phyloP scores from a whole-genome alignment of 2,888 invertebrate species.

The Eremobia ochroleuca region DNA sequence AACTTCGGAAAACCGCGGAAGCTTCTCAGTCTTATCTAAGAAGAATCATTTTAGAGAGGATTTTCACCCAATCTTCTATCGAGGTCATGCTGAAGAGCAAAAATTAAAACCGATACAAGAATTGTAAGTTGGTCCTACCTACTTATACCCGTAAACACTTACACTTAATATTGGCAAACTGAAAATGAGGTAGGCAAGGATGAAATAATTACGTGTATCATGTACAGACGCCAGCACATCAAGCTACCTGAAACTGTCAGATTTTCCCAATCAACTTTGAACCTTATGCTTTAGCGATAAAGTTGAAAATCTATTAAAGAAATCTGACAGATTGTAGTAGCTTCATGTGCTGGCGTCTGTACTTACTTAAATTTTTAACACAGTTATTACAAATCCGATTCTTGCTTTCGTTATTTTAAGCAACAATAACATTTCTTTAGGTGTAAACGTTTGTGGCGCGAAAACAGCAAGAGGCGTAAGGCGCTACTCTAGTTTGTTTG shows the following conservation, averaged over 20 bases:
- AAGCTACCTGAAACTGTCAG: no score
- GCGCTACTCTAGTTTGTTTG: slow-evolving; percentile 37
- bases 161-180: slow-evolving; percentile 14
- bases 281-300: no score
- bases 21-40: not conserved
- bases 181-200: no score
- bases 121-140: not conserved
- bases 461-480: slow-evolving; percentile 35
- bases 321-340: no score
- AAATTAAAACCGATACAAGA: not conserved
- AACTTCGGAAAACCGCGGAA: not conserved
- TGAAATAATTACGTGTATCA: no score
- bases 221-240: no score
- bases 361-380: slow-evolving; percentile 21
- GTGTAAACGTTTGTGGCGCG: slow-evolving; percentile 29
- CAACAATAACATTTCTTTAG: slow-evolving; percentile 54
- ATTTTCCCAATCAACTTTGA: no score
- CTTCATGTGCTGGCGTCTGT: no score
- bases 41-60: no score
- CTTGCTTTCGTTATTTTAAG: slow-evolving; percentile 51
- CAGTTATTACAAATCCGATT: slow-evolving; percentile 27
- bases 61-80: not conserved
- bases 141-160: no score
- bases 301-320: no score
- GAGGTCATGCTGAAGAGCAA: not conserved